These are phyloP conservation scores for Lepidonotus clava DNA, from an alignment of 2,888 invertebrate genomes.

Conservation along the genomic window DNA sequence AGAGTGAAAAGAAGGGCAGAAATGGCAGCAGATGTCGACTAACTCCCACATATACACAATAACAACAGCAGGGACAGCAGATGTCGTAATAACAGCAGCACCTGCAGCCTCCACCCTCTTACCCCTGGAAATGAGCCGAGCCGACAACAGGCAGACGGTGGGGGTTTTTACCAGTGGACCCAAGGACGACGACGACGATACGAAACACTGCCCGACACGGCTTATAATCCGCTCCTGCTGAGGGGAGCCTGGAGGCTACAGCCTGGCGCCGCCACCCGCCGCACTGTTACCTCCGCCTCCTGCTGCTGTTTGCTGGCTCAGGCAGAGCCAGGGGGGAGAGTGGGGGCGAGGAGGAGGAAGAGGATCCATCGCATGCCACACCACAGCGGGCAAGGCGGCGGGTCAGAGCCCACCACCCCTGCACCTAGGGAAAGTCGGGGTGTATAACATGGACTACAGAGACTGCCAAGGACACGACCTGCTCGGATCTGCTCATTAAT, in stretches of 20 bases:
- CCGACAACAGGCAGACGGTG: neutral
- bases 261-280: neutral
- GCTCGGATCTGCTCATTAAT: too few relatives aligned
- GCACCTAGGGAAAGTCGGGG: too few relatives aligned
- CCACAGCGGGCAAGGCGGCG: neutral
- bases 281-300: neutral
- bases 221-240: neutral
- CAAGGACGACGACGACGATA: neutral
- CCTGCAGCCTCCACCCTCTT: too few relatives aligned
- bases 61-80: too few relatives aligned
- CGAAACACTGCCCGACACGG: slow-evolving; percentile 19
- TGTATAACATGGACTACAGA: too few relatives aligned
- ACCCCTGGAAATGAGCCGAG: too few relatives aligned
- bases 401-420: too few relatives aligned
- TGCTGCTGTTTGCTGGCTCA: neutral
- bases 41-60: too few relatives aligned
- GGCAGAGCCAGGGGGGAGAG: neutral
- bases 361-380: neutral
- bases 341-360: neutral
- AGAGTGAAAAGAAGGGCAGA: too few relatives aligned
- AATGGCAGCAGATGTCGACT: too few relatives aligned
- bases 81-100: too few relatives aligned
- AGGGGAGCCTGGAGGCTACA: neutral
- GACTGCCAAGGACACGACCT: too few relatives aligned
- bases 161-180: slow-evolving; percentile 34